Conservation (phyloP, 2,797 vertebrate genomes). For the Pseudomugil gertrudae region DNA sequence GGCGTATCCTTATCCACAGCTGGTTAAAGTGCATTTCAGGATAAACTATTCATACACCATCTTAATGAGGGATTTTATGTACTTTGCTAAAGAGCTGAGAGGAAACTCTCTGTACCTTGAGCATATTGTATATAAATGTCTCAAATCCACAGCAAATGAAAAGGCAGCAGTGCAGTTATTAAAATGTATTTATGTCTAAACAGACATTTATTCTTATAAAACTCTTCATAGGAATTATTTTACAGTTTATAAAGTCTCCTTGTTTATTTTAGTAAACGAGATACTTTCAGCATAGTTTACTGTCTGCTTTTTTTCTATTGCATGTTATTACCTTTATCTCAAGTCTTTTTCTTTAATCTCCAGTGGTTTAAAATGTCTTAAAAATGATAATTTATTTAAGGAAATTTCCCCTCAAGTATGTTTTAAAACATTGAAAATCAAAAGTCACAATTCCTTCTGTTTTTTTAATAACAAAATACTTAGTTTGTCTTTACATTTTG, state of each 20-base stretch:
- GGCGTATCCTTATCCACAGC: background rate
- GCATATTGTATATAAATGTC: background rate
- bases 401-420: too few species aligned
- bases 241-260: background rate
- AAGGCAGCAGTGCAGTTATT: background rate
- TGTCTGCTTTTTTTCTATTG: background rate
- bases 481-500: conserved; percentile 17
- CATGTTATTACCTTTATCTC: too few species aligned
- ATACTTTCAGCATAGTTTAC: background rate
- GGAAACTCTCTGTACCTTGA: background rate
- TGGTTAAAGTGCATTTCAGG: too few species aligned
- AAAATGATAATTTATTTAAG: too few species aligned
- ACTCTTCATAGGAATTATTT: background rate
- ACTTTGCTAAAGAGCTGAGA: background rate
- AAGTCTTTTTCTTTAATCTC: too few species aligned
- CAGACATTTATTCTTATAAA: too few species aligned
- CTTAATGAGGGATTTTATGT: background rate
- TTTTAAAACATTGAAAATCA: too few species aligned
- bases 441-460: too few species aligned
- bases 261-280: background rate
- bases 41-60: background rate
- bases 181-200: background rate
- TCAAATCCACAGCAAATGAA: background rate
- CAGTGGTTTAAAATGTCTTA: too few species aligned
- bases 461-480: too few species aligned